phyloP scores from a whole-genome alignment of 2,113 vertebrate species.

The Megaceryle maxima region DNA sequence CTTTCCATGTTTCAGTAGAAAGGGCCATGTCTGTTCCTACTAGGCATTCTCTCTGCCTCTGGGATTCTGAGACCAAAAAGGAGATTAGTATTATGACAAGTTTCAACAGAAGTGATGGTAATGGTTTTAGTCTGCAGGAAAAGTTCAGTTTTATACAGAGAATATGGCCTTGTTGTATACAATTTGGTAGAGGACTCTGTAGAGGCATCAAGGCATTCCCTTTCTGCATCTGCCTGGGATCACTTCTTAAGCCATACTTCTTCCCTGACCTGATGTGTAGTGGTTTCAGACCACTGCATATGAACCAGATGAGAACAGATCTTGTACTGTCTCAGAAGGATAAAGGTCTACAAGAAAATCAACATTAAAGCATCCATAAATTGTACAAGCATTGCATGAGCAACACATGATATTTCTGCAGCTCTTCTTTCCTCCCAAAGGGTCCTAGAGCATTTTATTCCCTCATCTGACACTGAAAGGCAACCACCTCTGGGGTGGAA shows the following conservation, averaged over 20 bases:
- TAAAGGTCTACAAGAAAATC: not conserved
- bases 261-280: not conserved
- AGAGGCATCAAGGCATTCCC: not conserved
- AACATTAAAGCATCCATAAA: not conserved
- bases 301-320: not conserved
- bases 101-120: not conserved
- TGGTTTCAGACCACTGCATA: not conserved
- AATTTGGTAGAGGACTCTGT: not conserved
- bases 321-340: not conserved
- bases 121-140: not conserved
- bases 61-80: not conserved
- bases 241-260: not conserved
- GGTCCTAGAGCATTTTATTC: not conserved
- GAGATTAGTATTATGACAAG: not conserved
- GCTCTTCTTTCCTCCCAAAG: not conserved
- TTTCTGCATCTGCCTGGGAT: not conserved
- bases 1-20: not conserved
- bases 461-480: conserved; percentile 25
- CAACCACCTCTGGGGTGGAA: conserved; percentile 43
- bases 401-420: not conserved
- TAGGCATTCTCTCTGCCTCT: not conserved
- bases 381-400: not conserved
- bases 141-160: not conserved
- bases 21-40: not conserved
- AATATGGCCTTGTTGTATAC: not conserved